Base-by-base conservation (phyloP, 2,888 invertebrate species). In the Agonopterix heracliana region DNA sequence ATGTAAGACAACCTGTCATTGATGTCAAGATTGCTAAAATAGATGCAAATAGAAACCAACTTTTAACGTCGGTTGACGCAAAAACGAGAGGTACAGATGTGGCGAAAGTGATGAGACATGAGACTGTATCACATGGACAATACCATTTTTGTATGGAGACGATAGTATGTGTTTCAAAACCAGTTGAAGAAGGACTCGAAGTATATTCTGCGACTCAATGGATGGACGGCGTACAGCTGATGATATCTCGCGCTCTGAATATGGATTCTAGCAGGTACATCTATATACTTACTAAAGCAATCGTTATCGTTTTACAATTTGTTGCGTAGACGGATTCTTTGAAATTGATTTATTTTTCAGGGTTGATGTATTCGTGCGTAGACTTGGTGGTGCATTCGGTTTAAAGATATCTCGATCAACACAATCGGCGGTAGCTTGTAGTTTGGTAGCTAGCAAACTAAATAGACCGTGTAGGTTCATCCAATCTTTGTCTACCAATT, bases 71-170 rank as follows among this genome's bases (percentile, higher is more conserved):
- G 13, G 35, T 56, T n/a, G 45, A 59, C 54, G 71, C 74, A 26
- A 71, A 65, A 2, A 74, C 72, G 43, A 71, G 38, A 52, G 83
- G 83, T 1, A 66, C 55, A 5, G 74, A 90, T 51, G 60, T 83
- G 1, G 71, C 65, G 9, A 82, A 89, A 52, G 55, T 68, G 9
- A 81, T 89, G n/a, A 71, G 62, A 55, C 93, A 93, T 0, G 78
- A 66, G 1, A 82, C 89, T 47, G 74, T 86, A 41, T 72, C 89
- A 51, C 90, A 90, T 26, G 69, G 84, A 10, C 95, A 95, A 64
- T 93, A 93, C 64, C 94, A 94, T 69, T 93, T 90, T 59, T 89
- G 90, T 10, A 93, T 94, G 92, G 95, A 95, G 71, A 91, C 92
- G 0, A 90, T 93, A 46, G 85, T 84, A 1, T 91, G 91, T 61